Base-by-base conservation (phyloP, 1,140 invertebrate genomes). In the Idris sp. region DNA sequence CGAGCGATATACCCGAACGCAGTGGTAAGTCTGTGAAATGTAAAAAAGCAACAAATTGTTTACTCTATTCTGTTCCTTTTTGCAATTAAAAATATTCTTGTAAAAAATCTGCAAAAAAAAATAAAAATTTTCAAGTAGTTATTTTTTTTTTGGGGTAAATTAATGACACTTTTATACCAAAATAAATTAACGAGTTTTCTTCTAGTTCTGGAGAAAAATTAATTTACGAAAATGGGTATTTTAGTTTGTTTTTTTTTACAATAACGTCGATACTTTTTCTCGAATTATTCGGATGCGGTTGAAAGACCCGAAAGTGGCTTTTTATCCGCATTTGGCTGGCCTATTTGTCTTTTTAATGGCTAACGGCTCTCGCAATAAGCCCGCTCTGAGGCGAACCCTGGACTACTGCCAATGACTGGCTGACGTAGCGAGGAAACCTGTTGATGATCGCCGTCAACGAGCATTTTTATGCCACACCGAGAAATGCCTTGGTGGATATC, bases 391-490 rank as follows among this genome's bases (percentile, higher is more conserved):
- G 31, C 58, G 48, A 67, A 40, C 73, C 72, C 78, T 82, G 81
- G 79, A 82, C 73, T 67, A 25, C 35, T 82, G 81, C 81, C 81
- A 82, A 80, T 81, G 77, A 82, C 79, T 75, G 73, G 73, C 79
- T 81, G 73, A 81, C 74, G 74, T 64, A 74, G 65, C 67, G 58
- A 71, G 58, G 74, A 64, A 69, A 84, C 81, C 82, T 84, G 82
- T 84, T 83, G 82, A 84, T 81, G 82, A 82, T 74, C 61, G 53
- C 33, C 61, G 73, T 61, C 61, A 74, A 74, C 43, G 59, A 53
- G 59, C 53, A 73, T 61, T 73, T 73, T 73, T 73, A 73, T 65
- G 46, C 59, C 51, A 51, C 51, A 56, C 25, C n/a, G n/a, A n/a
- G n/a, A n/a, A n/a, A n/a, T n/a, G n/a, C n/a, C n/a, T n/a, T n/a